Evolutionary conservation across 2,113 vertebrate species (phyloP).

Genomic region (Nanorana parkeri): DNA sequence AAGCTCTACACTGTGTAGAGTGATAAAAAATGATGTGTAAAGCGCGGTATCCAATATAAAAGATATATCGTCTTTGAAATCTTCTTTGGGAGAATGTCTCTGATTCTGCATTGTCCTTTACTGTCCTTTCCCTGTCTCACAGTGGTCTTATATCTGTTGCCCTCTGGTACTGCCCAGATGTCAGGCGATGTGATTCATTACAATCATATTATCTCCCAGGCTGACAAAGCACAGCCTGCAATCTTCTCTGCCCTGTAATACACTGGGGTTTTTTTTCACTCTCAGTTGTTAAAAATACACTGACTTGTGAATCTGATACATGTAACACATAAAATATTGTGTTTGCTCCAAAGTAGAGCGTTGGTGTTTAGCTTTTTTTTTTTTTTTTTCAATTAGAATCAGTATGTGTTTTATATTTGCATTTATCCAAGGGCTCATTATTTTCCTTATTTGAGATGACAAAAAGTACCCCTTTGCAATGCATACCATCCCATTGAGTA

Average conservation of each 20-base stretch:
- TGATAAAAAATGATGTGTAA: too few relatives aligned
- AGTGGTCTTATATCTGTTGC: constrained; percentile 7
- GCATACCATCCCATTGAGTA: too few relatives aligned
- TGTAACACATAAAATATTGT: constrained; percentile 6
- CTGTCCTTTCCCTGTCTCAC: neutral
- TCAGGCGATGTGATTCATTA: constrained; percentile 16
- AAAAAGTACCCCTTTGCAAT: too few relatives aligned
- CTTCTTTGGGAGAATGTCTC: neutral
- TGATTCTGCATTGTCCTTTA: neutral
- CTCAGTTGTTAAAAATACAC: constrained; percentile 10
- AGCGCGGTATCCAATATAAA: too few relatives aligned
- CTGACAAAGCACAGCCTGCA: neutral
- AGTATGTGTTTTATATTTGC: too few relatives aligned
- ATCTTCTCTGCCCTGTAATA: constrained; percentile 1
- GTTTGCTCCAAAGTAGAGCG: neutral
- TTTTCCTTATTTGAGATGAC: too few relatives aligned
- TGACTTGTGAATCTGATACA: neutral
- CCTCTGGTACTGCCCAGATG: neutral
- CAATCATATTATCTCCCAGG: neutral
- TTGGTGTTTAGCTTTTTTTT: too few relatives aligned
- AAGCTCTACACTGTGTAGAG: too few relatives aligned
- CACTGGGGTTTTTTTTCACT: neutral
- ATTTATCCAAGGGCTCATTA: too few relatives aligned
- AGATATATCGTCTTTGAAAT: neutral
- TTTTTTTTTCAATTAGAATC: too few relatives aligned